These are phyloP conservation scores for Poeciliopsis infans DNA, from an alignment of 2,797 vertebrate species.

Conservation along the genomic window DNA sequence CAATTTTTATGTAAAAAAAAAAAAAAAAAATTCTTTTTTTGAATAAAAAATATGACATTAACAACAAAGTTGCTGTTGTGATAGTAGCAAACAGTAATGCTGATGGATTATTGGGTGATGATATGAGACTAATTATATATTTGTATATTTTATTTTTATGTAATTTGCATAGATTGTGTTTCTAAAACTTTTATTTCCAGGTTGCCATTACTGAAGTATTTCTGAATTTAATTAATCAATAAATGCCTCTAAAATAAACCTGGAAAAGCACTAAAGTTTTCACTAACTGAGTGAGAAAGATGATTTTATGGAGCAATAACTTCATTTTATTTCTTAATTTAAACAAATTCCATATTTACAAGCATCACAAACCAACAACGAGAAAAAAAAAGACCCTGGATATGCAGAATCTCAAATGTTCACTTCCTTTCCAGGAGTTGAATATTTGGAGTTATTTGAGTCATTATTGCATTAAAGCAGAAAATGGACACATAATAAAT, in stretches of 20 bases:
- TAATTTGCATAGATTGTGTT: neutral
- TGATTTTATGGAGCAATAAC: neutral
- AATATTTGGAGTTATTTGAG: slow-evolving; percentile 8
- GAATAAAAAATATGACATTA: no score
- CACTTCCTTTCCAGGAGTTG: neutral
- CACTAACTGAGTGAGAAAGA: neutral
- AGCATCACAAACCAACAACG: neutral
- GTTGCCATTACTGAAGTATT: neutral
- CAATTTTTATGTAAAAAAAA: no score
- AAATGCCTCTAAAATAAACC: neutral
- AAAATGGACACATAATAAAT: neutral
- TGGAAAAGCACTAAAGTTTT: neutral
- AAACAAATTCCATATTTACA: neutral
- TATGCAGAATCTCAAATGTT: neutral
- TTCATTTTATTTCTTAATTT: neutral
- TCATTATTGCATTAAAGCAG: slow-evolving; percentile 15
- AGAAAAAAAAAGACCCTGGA: neutral
- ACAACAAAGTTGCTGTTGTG: neutral
- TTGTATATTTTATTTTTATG: neutral
- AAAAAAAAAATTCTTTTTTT: no score
- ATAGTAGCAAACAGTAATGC: neutral
- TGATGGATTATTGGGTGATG: neutral
- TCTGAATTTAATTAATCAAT: neutral
- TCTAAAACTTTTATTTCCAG: neutral
- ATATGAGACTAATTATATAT: neutral